Evolutionary conservation across 2,797 vertebrate species (phyloP).

Genomic region (Megalops cyprinoides): DNA sequence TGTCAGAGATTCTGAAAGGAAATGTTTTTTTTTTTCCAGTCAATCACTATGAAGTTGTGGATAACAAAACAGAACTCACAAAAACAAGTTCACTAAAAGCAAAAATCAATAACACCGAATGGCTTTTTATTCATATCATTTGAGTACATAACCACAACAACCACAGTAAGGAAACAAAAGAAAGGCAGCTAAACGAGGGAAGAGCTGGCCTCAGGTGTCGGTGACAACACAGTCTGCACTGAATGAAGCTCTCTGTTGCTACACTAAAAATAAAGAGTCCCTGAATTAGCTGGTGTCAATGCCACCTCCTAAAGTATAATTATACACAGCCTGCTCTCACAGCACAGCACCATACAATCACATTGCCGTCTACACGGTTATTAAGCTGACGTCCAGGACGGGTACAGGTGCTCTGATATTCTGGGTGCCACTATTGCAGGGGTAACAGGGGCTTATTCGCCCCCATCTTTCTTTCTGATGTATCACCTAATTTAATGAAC

Average conservation of each 20-base stretch:
- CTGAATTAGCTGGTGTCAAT: constrained; percentile 17
- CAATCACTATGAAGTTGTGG: too few species aligned
- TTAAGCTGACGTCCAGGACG: constrained; percentile 9
- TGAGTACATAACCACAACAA: constrained; percentile 25
- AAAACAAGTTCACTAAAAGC: background rate
- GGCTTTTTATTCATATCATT: constrained; percentile 31
- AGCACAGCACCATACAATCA: background rate
- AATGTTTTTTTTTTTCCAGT: too few species aligned
- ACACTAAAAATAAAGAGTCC: constrained; percentile 26
- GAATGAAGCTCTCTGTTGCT: constrained; percentile 19
- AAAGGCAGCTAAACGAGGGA: background rate
- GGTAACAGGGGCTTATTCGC: too few species aligned
- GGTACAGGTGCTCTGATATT: constrained; percentile 21
- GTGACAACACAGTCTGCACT: background rate
- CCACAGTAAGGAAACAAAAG: background rate
- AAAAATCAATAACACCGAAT: constrained; percentile 8
- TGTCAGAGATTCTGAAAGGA: too few species aligned
- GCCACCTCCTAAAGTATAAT: constrained; percentile 14
- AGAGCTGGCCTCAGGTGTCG: background rate
- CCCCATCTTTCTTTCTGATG: background rate
- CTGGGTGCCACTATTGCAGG: background rate
- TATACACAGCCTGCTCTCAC: background rate
- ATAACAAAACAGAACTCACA: background rate
- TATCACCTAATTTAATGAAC: background rate
- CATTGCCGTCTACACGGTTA: constrained; percentile 9